phyloP scores from a whole-genome alignment of 2,113 vertebrate genomes.

The Paradoxurus hermaphroditus region DNA sequence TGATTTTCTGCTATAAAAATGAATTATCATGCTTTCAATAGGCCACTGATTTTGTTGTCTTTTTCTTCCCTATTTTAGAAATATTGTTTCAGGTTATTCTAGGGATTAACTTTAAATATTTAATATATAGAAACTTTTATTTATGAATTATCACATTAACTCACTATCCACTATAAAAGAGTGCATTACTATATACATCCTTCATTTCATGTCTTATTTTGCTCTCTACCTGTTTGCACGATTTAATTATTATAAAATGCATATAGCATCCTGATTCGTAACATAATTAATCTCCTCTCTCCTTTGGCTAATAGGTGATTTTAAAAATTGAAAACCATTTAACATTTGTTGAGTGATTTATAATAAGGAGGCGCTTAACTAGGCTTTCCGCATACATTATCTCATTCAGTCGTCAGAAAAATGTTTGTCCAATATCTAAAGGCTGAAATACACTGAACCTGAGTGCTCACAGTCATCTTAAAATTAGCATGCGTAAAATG shows the following conservation, averaged over 20 bases:
- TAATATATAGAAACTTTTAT: background rate
- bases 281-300: background rate
- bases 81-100: background rate
- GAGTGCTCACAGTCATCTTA: background rate
- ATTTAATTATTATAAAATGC: background rate
- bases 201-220: background rate
- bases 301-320: background rate
- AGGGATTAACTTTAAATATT: background rate
- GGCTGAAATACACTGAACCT: background rate
- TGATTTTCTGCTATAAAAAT: background rate
- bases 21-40: background rate
- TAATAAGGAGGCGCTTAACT: background rate
- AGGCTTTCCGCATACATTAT: background rate
- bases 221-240: background rate
- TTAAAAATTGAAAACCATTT: background rate
- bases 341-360: background rate
- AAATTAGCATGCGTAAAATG: background rate
- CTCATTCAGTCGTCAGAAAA: background rate
- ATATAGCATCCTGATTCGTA: background rate
- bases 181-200: fast-evolving
- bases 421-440: background rate
- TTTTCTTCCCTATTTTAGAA: background rate
- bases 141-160: background rate
- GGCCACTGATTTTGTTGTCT: background rate
- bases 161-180: background rate